Evolutionary conservation across 2,888 invertebrate species (phyloP).

Genomic region (Eristalis arbustorum): DNA sequence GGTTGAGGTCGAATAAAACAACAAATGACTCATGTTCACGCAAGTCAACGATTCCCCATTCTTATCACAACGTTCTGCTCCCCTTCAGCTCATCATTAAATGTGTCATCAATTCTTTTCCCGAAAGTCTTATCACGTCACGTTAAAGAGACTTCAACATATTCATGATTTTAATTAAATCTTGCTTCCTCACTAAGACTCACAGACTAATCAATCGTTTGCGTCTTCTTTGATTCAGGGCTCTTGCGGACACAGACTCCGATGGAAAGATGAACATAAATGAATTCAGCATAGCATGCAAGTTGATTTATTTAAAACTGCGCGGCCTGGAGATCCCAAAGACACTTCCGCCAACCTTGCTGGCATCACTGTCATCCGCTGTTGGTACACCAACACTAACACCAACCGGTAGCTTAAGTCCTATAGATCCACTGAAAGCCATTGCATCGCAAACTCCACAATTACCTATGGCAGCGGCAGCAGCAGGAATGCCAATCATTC

Average conservation of each 20-base stretch:
- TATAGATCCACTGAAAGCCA: constrained; percentile 76
- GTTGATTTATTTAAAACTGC: constrained; percentile 94
- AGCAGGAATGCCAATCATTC: constrained; percentile 43
- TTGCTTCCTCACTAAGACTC: not conserved
- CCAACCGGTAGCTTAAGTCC: constrained; percentile 79
- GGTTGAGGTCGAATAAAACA: not conserved
- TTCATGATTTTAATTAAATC: no score
- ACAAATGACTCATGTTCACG: not conserved
- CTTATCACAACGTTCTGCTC: not conserved
- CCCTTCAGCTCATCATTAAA: not conserved
- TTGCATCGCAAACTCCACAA: constrained; percentile 55
- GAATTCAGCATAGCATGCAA: constrained; percentile 99
- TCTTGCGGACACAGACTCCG: constrained; percentile 96
- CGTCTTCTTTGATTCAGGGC: constrained; percentile 83
- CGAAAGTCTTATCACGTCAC: not conserved
- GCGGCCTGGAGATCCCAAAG: constrained; percentile 94
- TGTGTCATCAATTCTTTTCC: not conserved
- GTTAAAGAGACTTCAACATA: no score
- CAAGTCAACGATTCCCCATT: not conserved
- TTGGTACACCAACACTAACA: constrained; percentile 79
- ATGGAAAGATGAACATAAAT: constrained; percentile 96
- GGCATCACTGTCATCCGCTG: constrained; percentile 84
- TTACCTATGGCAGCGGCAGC: constrained; percentile 52
- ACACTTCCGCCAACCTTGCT: constrained; percentile 89
- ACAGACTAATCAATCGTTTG: not conserved